These are phyloP conservation scores for Edolisoma coerulescens DNA, from an alignment of 2,113 vertebrate species.

Conservation along the genomic window DNA sequence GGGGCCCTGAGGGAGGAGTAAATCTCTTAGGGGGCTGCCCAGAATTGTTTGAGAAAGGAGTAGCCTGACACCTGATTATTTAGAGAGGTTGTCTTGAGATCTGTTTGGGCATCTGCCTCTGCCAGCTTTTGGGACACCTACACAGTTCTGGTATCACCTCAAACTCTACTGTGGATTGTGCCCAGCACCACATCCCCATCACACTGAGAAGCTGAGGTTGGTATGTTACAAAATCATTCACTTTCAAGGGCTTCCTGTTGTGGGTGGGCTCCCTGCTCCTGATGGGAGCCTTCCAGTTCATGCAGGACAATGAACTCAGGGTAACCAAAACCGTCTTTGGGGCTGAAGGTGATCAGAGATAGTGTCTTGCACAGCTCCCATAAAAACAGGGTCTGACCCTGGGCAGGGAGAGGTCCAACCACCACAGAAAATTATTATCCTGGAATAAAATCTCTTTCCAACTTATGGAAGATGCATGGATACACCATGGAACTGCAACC, in stretches of 20 bases:
- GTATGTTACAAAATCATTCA: neutral
- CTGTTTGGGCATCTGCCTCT: neutral
- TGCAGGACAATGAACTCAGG: neutral
- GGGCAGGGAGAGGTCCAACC: neutral
- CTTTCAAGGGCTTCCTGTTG: neutral
- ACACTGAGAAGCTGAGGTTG: neutral
- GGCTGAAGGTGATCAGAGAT: rapidly evolving
- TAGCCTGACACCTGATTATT: neutral
- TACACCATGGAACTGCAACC: neutral
- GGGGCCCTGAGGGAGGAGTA: neutral
- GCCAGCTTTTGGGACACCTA: neutral
- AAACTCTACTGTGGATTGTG: neutral
- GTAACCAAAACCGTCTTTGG: neutral
- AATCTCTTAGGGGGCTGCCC: neutral
- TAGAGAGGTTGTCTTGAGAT: neutral
- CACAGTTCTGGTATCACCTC: neutral
- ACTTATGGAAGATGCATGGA: neutral
- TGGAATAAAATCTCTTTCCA: neutral
- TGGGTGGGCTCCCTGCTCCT: neutral
- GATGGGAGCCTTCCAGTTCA: neutral
- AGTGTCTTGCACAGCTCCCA: neutral
- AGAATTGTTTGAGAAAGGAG: neutral
- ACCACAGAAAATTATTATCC: neutral
- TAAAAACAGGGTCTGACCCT: neutral
- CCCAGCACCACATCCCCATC: neutral